phyloP scores from a whole-genome alignment of 2,888 invertebrate genomes.

The Plagodis dolabraria region DNA sequence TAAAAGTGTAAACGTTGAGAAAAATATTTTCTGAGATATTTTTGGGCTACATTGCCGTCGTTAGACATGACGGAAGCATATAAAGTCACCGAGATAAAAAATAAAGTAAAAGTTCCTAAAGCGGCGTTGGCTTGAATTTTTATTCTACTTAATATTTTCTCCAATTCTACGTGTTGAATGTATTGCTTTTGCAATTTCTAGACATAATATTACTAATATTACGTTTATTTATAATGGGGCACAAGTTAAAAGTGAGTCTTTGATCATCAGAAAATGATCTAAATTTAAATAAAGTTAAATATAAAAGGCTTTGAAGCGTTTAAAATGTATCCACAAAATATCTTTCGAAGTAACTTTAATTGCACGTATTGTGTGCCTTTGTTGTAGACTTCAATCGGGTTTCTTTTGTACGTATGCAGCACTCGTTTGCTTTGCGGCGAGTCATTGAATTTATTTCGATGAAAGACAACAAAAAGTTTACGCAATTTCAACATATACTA shows the following conservation, averaged over 20 bases:
- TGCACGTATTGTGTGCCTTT: slow-evolving; percentile 29
- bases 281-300: too few relatives aligned
- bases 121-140: slow-evolving; percentile 7
- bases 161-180: too few relatives aligned
- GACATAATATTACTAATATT: too few relatives aligned
- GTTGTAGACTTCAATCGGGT: slow-evolving; percentile 18
- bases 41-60: slow-evolving; percentile 22
- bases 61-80: slow-evolving; percentile 27
- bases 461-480: slow-evolving; percentile 36
- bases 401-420: slow-evolving; percentile 33
- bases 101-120: slow-evolving; percentile 27
- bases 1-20: slow-evolving; percentile 9
- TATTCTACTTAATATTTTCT: too few relatives aligned
- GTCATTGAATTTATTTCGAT: slow-evolving; percentile 40
- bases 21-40: slow-evolving; percentile 20
- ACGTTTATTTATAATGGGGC: too few relatives aligned
- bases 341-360: slow-evolving; percentile 3
- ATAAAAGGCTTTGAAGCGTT: not conserved
- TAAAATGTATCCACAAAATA: not conserved
- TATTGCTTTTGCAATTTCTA: too few relatives aligned
- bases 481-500: slow-evolving; percentile 25
- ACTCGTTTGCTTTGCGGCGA: slow-evolving; percentile 49
- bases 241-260: too few relatives aligned
- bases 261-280: too few relatives aligned
- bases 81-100: slow-evolving; percentile 23